Conservation (phyloP, 1,140 invertebrate genomes). For the Diuraphis noxia region DNA sequence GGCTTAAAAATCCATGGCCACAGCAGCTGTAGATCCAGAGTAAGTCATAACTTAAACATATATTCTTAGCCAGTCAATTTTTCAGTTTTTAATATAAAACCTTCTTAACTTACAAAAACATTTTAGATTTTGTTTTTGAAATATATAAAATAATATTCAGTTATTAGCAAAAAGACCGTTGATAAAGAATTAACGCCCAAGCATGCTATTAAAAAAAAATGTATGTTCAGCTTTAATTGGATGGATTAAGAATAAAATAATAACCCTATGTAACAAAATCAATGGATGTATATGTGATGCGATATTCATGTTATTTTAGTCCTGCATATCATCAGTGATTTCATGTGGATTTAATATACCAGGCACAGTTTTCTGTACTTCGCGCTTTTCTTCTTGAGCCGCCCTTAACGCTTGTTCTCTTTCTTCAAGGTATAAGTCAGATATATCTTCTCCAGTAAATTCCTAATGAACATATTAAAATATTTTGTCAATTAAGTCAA, state of each 20-base stretch:
- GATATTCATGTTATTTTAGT: constrained; percentile 63
- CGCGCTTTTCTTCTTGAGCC: constrained; percentile 92
- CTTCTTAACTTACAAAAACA: constrained; percentile 31
- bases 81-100: constrained; percentile 19
- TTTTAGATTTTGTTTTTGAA: background rate
- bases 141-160: constrained; percentile 13
- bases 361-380: constrained; percentile 89
- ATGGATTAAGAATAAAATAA: constrained; percentile 42
- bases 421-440: constrained; percentile 96
- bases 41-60: constrained; percentile 35
- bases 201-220: constrained; percentile 32
- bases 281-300: constrained; percentile 13
- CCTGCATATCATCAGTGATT: constrained; percentile 97
- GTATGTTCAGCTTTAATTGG: constrained; percentile 21
- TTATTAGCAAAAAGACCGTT: constrained; percentile 39
- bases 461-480: constrained; percentile 68
- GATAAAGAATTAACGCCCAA: constrained; percentile 9
- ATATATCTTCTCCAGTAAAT: constrained; percentile 96
- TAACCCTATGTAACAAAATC: constrained; percentile 42
- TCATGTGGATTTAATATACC: constrained; percentile 97
- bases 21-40: background rate
- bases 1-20: constrained; percentile 3
- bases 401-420: constrained; percentile 82
- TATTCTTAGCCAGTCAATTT: constrained; percentile 35
- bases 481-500: background rate